phyloP scores from a whole-genome alignment of 2,888 invertebrate species.

The Acronicta leporina region DNA sequence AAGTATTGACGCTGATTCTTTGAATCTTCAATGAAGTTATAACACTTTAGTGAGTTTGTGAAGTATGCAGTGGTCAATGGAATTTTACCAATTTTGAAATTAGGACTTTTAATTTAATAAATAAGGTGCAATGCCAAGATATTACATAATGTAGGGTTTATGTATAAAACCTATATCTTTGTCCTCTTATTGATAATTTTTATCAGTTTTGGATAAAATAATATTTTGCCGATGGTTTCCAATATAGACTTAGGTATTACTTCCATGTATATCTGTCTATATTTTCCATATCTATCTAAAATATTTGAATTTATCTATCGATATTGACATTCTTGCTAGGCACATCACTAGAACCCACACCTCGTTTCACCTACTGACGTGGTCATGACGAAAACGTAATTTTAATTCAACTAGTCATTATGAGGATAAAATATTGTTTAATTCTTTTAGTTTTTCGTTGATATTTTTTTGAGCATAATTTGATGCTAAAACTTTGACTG shows the following conservation, averaged over 20 bases:
- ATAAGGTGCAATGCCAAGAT: too few relatives aligned
- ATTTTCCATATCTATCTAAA: too few relatives aligned
- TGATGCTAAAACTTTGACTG: too few relatives aligned
- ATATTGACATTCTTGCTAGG: constrained; percentile 36
- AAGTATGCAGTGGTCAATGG: background rate
- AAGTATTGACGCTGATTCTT: constrained; percentile 16
- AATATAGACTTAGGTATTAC: too few relatives aligned
- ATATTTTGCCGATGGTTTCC: too few relatives aligned
- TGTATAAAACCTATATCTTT: too few relatives aligned
- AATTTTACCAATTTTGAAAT: too few relatives aligned
- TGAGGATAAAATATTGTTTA: constrained; percentile 60
- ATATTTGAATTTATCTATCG: constrained; percentile 19
- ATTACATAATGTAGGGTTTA: too few relatives aligned
- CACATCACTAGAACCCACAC: constrained; percentile 74
- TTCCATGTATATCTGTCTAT: too few relatives aligned
- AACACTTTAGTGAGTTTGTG: background rate
- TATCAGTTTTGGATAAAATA: too few relatives aligned
- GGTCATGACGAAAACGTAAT: constrained; percentile 80
- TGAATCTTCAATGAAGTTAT: constrained; percentile 10
- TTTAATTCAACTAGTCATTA: constrained; percentile 75
- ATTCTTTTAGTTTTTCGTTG: constrained; percentile 28
- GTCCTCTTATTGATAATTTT: too few relatives aligned
- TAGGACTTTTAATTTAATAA: too few relatives aligned
- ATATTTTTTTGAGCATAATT: background rate
- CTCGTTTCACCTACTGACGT: constrained; percentile 70